Conservation (phyloP, 2,888 invertebrate genomes). For the Drosophila nr. perissopoda region DNA sequence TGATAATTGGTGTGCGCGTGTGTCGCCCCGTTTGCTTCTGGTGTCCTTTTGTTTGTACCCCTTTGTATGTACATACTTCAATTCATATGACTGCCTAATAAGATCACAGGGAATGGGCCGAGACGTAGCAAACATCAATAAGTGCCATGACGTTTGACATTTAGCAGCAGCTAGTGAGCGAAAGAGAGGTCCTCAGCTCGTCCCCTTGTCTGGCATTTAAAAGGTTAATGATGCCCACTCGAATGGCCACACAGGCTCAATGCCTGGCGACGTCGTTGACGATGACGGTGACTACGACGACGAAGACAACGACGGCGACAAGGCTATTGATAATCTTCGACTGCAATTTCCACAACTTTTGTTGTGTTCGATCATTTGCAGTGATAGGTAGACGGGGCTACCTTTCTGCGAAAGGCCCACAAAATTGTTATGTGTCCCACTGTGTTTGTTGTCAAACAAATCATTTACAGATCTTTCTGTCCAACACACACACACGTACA, state of each 20-base stretch:
- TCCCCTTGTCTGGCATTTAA: conserved; percentile 49
- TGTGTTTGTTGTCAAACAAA: conserved; percentile 76
- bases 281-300: conserved; percentile 2
- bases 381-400: conserved; percentile 49
- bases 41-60: conserved; percentile 58
- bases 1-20: conserved; percentile 70
- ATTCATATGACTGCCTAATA: conserved; percentile 57
- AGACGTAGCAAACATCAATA: conserved; percentile 63
- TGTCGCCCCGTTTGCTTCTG: conserved; percentile 46
- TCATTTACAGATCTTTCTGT: conserved; percentile 69
- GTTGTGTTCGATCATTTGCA: conserved; percentile 61
- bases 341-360: conserved; percentile 53
- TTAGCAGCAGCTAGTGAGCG: conserved; percentile 32
- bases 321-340: conserved; percentile 51
- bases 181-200: conserved; percentile 16
- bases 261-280: conserved; percentile 31
- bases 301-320: conserved; percentile 17
- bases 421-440: conserved; percentile 50
- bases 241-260: conserved; percentile 67
- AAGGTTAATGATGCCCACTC: conserved; percentile 77
- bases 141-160: conserved; percentile 73
- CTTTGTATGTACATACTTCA: conserved; percentile 36
- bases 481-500: conserved; percentile 7
- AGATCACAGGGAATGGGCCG: conserved; percentile 61
- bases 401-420: conserved; percentile 61